phyloP scores from a whole-genome alignment of 2,888 invertebrate species.

The Eupithecia centaureata region DNA sequence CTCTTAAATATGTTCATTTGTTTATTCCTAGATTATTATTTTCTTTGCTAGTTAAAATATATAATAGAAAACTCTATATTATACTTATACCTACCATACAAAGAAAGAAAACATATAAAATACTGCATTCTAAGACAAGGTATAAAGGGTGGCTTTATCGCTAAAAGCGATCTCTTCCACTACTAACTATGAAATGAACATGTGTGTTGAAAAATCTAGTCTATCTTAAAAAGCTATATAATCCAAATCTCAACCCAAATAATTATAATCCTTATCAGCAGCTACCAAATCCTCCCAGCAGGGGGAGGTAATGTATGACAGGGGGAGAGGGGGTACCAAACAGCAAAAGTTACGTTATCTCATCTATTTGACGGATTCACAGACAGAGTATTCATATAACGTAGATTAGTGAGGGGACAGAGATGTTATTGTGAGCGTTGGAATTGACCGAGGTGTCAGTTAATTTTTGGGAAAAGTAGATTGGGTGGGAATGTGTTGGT shows the following conservation, averaged over 20 bases:
- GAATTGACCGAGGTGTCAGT: neutral
- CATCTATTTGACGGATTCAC: slow-evolving; percentile 82
- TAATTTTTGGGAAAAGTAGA: neutral
- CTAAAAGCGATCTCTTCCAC: too few relatives aligned
- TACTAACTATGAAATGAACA: too few relatives aligned
- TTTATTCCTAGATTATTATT: too few relatives aligned
- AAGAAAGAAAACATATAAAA: too few relatives aligned
- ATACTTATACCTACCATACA: too few relatives aligned
- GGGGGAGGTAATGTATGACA: slow-evolving; percentile 13
- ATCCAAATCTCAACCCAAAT: slow-evolving; percentile 9
- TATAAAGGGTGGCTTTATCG: too few relatives aligned
- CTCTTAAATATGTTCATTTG: too few relatives aligned
- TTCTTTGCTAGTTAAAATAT: too few relatives aligned
- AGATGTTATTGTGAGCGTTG: slow-evolving; percentile 36
- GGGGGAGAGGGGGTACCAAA: slow-evolving; percentile 50
- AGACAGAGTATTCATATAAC: slow-evolving; percentile 78
- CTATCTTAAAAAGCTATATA: slow-evolving; percentile 1
- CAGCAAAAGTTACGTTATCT: slow-evolving; percentile 82
- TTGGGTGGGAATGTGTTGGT: neutral
- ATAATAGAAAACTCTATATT: too few relatives aligned
- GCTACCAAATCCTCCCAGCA: neutral
- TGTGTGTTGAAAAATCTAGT: neutral
- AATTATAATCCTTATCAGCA: slow-evolving; percentile 7
- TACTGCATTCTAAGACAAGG: too few relatives aligned
- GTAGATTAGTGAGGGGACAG: slow-evolving; percentile 58